Conservation (phyloP, 2,113 vertebrate species). For the Caretta caretta region DNA sequence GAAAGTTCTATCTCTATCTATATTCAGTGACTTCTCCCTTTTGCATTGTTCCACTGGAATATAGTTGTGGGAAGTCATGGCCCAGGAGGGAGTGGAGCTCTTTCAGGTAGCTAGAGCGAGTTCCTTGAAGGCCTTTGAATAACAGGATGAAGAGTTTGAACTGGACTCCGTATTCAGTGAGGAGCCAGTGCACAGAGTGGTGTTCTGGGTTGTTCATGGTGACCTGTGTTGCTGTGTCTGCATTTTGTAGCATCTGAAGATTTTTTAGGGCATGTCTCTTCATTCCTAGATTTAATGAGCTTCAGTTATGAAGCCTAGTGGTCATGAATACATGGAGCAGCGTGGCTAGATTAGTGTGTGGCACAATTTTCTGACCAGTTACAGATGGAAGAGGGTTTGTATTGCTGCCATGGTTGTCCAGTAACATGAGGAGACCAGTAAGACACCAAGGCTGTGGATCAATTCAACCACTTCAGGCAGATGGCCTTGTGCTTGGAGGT, state of each 20-base stretch:
- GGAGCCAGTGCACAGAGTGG: background rate
- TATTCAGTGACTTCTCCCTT: background rate
- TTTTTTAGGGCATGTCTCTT: no score
- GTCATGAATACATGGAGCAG: no score
- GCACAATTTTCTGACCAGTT: no score
- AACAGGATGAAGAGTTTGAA: background rate
- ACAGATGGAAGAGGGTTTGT: no score
- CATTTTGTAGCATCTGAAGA: background rate
- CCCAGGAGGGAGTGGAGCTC: background rate
- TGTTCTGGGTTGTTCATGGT: background rate
- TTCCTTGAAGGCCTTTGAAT: background rate
- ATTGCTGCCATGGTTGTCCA: no score
- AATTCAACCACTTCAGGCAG: background rate
- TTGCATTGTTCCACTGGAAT: background rate
- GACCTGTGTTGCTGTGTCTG: background rate
- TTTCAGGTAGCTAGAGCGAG: background rate
- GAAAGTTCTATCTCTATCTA: background rate
- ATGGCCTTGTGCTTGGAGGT: background rate
- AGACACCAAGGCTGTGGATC: background rate
- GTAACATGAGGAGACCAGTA: rapidly evolving
- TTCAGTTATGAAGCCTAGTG: background rate
- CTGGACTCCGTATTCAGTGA: background rate
- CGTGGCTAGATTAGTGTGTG: no score
- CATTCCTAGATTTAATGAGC: background rate
- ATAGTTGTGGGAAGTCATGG: background rate